Evolutionary conservation across 2,888 invertebrate species (phyloP).

Genomic region (Epistrophe eligans): DNA sequence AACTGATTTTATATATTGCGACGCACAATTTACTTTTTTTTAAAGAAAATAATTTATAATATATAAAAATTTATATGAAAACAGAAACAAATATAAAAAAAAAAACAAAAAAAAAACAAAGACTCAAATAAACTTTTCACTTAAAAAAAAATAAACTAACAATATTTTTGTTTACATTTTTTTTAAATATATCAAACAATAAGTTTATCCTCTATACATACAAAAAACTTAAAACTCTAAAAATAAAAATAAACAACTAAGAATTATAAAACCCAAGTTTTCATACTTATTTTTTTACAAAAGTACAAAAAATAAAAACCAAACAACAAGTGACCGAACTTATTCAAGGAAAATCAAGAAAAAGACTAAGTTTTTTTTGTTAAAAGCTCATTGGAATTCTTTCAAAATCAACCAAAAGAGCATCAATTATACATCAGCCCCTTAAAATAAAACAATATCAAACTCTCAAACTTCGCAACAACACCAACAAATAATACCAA

Average conservation of each 20-base stretch:
- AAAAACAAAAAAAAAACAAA: constrained; percentile 13
- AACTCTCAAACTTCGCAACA: neutral
- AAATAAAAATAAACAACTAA: no score
- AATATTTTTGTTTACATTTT: constrained; percentile 25
- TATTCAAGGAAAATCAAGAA: constrained; percentile 27
- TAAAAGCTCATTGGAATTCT: constrained; percentile 25
- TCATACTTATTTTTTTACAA: constrained; percentile 21
- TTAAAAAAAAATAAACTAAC: neutral
- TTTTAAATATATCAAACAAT: constrained; percentile 30
- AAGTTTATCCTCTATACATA: neutral
- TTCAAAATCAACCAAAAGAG: constrained; percentile 23
- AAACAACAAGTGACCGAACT: constrained; percentile 47
- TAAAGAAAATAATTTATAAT: constrained; percentile 21
- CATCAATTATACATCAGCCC: constrained; percentile 1
- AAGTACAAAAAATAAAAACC: constrained; percentile 33
- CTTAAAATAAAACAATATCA: neutral
- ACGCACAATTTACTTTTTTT: constrained; percentile 64
- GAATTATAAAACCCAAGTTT: no score
- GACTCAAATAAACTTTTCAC: constrained; percentile 24
- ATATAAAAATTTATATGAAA: neutral
- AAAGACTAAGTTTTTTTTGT: constrained; percentile 25
- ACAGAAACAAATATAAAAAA: neutral
- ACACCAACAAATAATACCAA: constrained; percentile 56
- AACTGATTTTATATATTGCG: constrained; percentile 61
- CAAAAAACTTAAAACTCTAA: neutral